Evolutionary conservation across 2,888 invertebrate species (phyloP), one percentile per base, ranked within the genome.

Genomic region (Andrena minutula): DNA sequence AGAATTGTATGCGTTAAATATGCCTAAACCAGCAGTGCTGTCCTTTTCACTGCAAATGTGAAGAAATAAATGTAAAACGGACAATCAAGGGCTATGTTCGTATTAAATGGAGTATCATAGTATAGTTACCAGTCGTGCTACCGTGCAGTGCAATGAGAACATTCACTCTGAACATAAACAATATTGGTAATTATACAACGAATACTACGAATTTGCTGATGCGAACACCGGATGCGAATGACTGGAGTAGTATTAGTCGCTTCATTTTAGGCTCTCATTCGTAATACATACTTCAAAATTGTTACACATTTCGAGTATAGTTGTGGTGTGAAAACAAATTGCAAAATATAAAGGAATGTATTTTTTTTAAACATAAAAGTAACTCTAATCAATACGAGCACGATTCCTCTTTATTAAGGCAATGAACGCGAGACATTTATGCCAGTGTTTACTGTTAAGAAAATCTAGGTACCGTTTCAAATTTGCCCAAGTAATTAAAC

Each of bases 271-370:
- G 47, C 56, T 64, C 28, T 75, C 75, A 64, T 80, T 71, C 65
- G 69, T 74, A 77, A 85, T 88, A 88, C 80, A 85, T 88, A 88
- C 80, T 75, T 88, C 79, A 85, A 86, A 86, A 88, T 85, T 88
- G 86, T 86, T 88, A 88, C 84, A 85, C 84, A 82, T 72, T 88
- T 88, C 71, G 72, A 75, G 74, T 65, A 32, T 77, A 70, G 68
- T 75, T 79, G 73, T 81, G 73, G 69, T 80, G 85, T 76, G 81
- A 88, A 82, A 88, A 86, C 49, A 64, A 85, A 58, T 69, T 83
- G 80, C 73, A 82, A 89, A 83, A 87, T 88, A 77, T 83, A 73
- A 65, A 87, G 88, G 88, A 88, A 88, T 88, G 88, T 88, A 89
- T 77, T 78, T 78, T 26, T 41, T 85, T 83, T 76, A 76, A 82